These are phyloP conservation scores for Schlechtendalia chinensis DNA, from an alignment of 1,140 invertebrate species.

Conservation along the genomic window DNA sequence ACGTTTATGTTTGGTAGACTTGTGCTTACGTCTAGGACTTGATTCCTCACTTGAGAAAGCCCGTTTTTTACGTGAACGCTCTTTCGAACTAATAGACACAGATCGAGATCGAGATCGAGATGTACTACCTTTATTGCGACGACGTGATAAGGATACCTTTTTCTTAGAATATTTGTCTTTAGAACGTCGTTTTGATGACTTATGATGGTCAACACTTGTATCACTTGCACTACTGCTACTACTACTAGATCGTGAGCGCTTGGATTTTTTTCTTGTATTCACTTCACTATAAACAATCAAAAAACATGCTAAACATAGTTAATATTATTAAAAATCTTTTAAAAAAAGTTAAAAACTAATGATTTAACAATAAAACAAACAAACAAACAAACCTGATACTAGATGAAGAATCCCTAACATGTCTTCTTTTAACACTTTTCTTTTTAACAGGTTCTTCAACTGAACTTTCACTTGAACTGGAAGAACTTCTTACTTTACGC, in stretches of 20 bases:
- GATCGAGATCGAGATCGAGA: conserved; percentile 28
- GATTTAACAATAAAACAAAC: neutral
- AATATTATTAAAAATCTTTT: neutral
- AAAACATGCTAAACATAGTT: neutral
- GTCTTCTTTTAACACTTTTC: conserved; percentile 20
- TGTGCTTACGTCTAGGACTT: conserved; percentile 33
- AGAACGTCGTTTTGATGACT: conserved; percentile 17
- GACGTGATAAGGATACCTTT: neutral
- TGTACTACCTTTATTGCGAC: neutral
- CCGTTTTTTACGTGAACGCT: conserved; percentile 33
- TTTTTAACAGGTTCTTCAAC: conserved; percentile 27
- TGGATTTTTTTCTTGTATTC: conserved; percentile 20
- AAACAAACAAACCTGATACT: conserved; percentile 26
- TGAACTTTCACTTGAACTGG: conserved; percentile 36
- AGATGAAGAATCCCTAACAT: conserved; percentile 19
- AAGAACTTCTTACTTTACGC: conserved; percentile 18
- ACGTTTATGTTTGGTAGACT: conserved; percentile 33
- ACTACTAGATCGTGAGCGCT: conserved; percentile 20
- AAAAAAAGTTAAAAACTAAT: neutral
- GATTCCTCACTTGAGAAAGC: conserved; percentile 32
- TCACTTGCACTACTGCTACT: conserved; percentile 40
- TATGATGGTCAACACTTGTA: conserved; percentile 24
- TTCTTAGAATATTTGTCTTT: conserved; percentile 32
- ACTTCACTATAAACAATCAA: conserved; percentile 2
- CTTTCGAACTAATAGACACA: conserved; percentile 9